A percentile compares a stretch with the other conserved stretches of the same genome.
Conservation (phyloP, 2,797 vertebrate species). For the Betta splendens region DNA sequence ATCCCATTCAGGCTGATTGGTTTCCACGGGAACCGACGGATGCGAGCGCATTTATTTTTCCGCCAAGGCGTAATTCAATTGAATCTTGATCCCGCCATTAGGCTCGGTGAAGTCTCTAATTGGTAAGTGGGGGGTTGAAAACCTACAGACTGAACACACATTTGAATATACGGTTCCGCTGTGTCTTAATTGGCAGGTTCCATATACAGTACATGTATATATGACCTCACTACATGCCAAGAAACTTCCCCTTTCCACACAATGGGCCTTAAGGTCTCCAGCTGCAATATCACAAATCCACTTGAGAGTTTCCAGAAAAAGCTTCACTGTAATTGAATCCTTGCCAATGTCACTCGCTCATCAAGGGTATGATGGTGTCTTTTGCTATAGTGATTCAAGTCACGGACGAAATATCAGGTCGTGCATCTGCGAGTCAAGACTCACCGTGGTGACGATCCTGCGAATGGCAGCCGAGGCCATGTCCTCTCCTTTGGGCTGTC, state of each 20-base stretch:
- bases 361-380: neutral
- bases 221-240: too few species aligned
- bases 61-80: constrained; percentile 53
- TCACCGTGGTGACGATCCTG: constrained; percentile 89
- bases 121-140: constrained; percentile 47
- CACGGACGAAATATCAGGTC: too few species aligned
- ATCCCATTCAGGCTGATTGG: constrained; percentile 58
- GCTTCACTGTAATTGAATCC: constrained; percentile 42
- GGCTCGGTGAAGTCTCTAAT: constrained; percentile 46
- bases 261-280: constrained; percentile 22
- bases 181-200: too few species aligned
- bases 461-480: constrained; percentile 91
- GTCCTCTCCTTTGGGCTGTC: constrained; percentile 92
- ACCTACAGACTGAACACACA: constrained; percentile 21
- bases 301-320: constrained; percentile 48
- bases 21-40: constrained; percentile 71
- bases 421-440: too few species aligned
- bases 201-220: too few species aligned
- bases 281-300: constrained; percentile 38
- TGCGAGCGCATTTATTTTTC: constrained; percentile 35
- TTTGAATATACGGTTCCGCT: too few species aligned
- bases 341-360: constrained; percentile 23
- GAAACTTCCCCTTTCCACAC: neutral
- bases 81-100: constrained; percentile 58
- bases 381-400: too few species aligned